These are phyloP conservation scores for Corythaeola cristata DNA, from an alignment of 2,113 vertebrate genomes.

Conservation along the genomic window DNA sequence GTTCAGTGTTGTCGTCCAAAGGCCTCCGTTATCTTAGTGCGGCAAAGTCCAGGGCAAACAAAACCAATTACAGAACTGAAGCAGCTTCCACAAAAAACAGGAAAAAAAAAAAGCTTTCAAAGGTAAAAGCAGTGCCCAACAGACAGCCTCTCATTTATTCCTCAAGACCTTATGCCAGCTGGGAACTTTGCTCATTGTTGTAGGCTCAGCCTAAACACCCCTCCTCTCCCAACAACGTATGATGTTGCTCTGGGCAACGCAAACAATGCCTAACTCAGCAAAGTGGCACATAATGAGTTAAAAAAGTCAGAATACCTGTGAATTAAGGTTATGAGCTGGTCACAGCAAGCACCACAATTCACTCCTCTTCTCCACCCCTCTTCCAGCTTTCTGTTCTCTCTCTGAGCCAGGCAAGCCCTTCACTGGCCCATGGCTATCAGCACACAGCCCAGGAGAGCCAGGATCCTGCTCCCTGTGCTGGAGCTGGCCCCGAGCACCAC, in stretches of 20 bases:
- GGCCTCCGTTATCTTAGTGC: not conserved
- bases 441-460: not conserved
- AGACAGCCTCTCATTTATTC: not conserved
- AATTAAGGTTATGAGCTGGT: not conserved
- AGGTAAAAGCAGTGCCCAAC: not conserved
- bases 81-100: not conserved
- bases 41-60: not conserved
- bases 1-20: not conserved
- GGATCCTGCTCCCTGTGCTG: not conserved
- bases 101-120: not conserved
- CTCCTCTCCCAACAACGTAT: accelerated
- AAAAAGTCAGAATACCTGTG: conserved; percentile 14
- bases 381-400: not conserved
- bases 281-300: not conserved
- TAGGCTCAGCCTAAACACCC: not conserved
- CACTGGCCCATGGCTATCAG: not conserved
- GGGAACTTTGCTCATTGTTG: not conserved
- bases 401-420: not conserved
- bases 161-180: not conserved
- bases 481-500: not conserved
- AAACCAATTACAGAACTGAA: not conserved
- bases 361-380: not conserved
- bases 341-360: not conserved
- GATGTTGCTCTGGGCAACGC: not conserved
- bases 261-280: not conserved